Base-by-base conservation (phyloP, 2,113 vertebrate species). In the Mandrillus leucophaeus region DNA sequence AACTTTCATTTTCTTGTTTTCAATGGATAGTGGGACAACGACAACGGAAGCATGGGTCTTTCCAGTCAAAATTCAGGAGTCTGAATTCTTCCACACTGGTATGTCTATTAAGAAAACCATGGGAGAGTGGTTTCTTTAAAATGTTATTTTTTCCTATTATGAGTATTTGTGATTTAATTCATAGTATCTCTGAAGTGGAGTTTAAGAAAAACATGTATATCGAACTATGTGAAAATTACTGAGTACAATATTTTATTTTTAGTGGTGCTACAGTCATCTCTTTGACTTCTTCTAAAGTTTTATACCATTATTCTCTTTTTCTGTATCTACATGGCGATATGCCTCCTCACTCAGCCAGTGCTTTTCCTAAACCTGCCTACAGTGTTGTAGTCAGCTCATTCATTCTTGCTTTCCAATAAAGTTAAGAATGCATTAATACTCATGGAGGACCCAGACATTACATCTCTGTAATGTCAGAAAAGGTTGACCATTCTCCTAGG, bases 151-250 rank as follows among this genome's bases (percentile, higher is more conserved):
- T 22, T 20, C 2, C 72, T 22, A 3, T 45, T 75, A 45, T 48
- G 35, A 43, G 32, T 1, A 11, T 40, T 48, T 64, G 66, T 22
- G 32, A 95, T 61, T 95, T 55, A 82, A 95, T 61, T 52, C 32
- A 38, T 17, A 7, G 25, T 70, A 93, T 91, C 59, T 89, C 52
- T 91, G 78, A 95, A 64, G 76, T 43, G 38, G 38, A 76, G 22
- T 40, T 40, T 72, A 88, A 78, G 86, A 27, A 30, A 79, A 55
- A 50, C 32, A 32, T 50, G 40, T 30, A n/a, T n/a, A 93, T 48
- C 43, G 43, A 50, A n/a, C 16, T 17, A 48, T 73, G 30, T 68
- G 90, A 75, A 95, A 82, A 87, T 43, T 32, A 50, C 4, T 35
- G 43, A 43, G 70, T 22, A 5, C 14, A 59, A 30, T 35, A 8